Percentiles rank a stretch among this genome's conserved stretches.
Conservation (phyloP, 1,140 invertebrate species). For the Linepithema humile region DNA sequence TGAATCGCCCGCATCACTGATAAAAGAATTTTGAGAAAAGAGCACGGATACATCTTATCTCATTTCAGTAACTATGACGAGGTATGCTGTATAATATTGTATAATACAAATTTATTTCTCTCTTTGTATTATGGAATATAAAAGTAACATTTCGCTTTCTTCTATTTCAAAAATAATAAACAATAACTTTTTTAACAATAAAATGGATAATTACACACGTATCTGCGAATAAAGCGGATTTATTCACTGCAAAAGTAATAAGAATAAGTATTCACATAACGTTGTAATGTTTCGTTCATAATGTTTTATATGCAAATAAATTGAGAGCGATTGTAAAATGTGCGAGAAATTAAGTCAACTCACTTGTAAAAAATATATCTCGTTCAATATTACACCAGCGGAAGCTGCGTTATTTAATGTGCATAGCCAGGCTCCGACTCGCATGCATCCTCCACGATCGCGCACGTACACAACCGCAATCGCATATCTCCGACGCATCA, state of each 20-base stretch:
- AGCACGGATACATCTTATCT: constrained; percentile 39
- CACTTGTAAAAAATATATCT: neutral
- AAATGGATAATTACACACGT: neutral
- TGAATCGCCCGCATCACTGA: constrained; percentile 51
- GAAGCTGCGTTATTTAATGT: constrained; percentile 20
- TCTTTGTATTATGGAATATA: neutral
- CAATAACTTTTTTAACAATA: neutral
- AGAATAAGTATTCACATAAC: neutral
- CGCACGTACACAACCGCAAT: constrained; percentile 8
- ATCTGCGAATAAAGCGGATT: neutral
- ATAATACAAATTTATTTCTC: constrained; percentile 12
- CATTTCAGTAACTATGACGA: constrained; percentile 27
- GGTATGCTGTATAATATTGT: constrained; percentile 2
- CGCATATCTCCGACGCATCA: constrained; percentile 51
- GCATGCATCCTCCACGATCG: constrained; percentile 21
- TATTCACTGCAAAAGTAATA: neutral
- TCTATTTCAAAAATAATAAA: neutral
- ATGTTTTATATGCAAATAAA: too few species aligned
- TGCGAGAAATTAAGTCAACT: neutral
- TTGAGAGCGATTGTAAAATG: too few species aligned
- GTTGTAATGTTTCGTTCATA: neutral
- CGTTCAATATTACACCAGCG: neutral
- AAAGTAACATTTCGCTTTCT: neutral
- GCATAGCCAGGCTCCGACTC: neutral
- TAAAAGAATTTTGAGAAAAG: constrained; percentile 44